Evolutionary conservation across 2,113 vertebrate species (phyloP), one percentile per base, ranked within the genome.

Genomic region (Willisornis vidua): DNA sequence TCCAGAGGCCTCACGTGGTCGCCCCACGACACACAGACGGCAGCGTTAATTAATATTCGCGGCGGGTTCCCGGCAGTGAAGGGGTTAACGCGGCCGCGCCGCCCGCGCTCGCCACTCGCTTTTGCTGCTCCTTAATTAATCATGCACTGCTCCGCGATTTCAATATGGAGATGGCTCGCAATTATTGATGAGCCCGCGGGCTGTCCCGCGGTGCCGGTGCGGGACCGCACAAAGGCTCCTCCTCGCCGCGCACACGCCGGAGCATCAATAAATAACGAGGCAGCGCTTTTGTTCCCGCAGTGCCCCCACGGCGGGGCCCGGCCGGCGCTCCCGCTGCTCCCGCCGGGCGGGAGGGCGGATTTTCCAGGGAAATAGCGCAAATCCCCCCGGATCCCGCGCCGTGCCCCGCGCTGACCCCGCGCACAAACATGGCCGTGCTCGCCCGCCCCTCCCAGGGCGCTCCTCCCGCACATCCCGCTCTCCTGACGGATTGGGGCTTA

Each of bases 191-290:
- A 95, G 93, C 94, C 92, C 77, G 77, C 85, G 43, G 94, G 97
- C 97, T 74, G 91, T 93, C 93, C 95, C 62, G 89, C 83, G 90
- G 95, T 88, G 90, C 14, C 17, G 35, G 35, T 39, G 24, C 10
- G 35, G 24, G 23, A 96, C 98, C 95, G 98, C 98, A 98, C 97
- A 97, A 96, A 81, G 58, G 49, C 94, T 90, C 95, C 95, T 94
- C 93, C 95, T 95, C 65, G 71, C 89, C 61, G 43, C 59, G 95
- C 92, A 87, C 90, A 19, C 55, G 86, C 48, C 75, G 85, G 85
- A 97, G 98, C 98, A 98, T 98, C 98, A 98, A 98, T 98, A 98
- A 98, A 97, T 89, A 46, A 83, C 48, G 62, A 83, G 71, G 63
- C 45, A 62, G 55, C 95, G 94, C 97, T 98, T 98, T 98, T 98